A percentile compares a stretch with the other conserved stretches of the same genome.
Evolutionary conservation across 2,113 vertebrate species (phyloP).

Genomic region (Pipa parva): DNA sequence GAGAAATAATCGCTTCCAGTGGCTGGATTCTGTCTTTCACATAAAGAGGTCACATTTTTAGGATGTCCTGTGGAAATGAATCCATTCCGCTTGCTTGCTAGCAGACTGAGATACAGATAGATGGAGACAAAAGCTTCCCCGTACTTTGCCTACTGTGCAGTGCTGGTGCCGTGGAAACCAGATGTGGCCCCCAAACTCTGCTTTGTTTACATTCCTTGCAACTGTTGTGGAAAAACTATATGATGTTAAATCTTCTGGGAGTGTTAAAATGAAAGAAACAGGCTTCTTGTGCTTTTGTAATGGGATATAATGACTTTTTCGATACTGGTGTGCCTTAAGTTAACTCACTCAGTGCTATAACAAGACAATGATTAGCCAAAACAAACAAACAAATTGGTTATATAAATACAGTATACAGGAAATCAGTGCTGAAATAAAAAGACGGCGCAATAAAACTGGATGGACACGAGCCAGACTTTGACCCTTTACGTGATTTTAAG

Average conservation of each 20-base stretch:
- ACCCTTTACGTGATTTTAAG: no score
- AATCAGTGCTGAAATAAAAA: no score
- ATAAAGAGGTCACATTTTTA: constrained; percentile 6
- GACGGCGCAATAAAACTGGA: no score
- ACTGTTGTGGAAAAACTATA: constrained; percentile 54
- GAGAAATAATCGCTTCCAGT: no score
- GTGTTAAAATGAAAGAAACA: constrained; percentile 19
- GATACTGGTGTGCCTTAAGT: neutral
- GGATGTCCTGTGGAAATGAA: constrained; percentile 8
- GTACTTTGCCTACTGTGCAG: constrained; percentile 32
- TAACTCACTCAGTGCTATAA: neutral
- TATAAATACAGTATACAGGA: no score
- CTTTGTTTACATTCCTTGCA: constrained; percentile 85
- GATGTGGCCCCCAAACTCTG: constrained; percentile 75
- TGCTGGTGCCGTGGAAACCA: constrained; percentile 78
- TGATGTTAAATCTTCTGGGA: constrained; percentile 59
- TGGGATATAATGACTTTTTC: neutral
- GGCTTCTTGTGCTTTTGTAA: neutral
- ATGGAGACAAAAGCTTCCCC: constrained; percentile 2
- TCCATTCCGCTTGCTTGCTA: constrained; percentile 10
- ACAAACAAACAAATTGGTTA: neutral
- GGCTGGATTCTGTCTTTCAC: constrained; percentile 19
- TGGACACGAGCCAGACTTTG: no score
- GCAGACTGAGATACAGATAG: constrained; percentile 23
- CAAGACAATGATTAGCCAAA: neutral